A percentile compares a stretch with the other conserved stretches of the same genome.
phyloP scores from a whole-genome alignment of 2,797 vertebrate species.

The Crenuchus spilurus region DNA sequence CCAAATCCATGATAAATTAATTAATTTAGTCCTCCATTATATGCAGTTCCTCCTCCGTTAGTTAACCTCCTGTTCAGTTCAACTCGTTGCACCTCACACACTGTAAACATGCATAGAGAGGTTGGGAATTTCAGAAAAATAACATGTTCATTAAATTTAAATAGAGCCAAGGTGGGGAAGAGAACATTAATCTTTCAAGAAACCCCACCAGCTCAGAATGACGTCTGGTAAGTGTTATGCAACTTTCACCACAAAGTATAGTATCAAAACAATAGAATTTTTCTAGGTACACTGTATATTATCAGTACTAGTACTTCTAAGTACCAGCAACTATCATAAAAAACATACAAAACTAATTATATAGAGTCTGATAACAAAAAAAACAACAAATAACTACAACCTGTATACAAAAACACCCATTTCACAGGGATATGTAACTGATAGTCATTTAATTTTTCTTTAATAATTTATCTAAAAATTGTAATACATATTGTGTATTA shows the following conservation, averaged over 20 bases:
- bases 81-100: neutral
- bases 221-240: slow-evolving; percentile 66
- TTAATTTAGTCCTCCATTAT: too few relatives aligned
- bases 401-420: too few relatives aligned
- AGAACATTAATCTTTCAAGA: slow-evolving; percentile 70
- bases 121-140: slow-evolving; percentile 63
- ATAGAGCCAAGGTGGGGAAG: slow-evolving; percentile 51
- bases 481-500: too few relatives aligned
- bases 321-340: neutral
- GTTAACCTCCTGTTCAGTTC: neutral
- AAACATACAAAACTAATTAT: too few relatives aligned
- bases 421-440: too few relatives aligned
- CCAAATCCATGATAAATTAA: too few relatives aligned
- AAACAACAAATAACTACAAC: too few relatives aligned
- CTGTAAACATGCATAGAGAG: slow-evolving; percentile 48
- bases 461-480: too few relatives aligned
- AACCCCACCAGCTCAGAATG: slow-evolving; percentile 62
- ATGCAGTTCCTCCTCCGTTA: neutral
- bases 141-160: slow-evolving; percentile 61
- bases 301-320: neutral
- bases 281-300: too few relatives aligned
- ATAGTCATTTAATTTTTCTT: too few relatives aligned
- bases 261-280: neutral
- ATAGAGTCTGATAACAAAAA: too few relatives aligned
- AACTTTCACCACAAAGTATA: slow-evolving; percentile 53